A percentile compares a stretch with the other conserved stretches of the same genome.
Evolutionary conservation across 2,797 vertebrate genomes (phyloP).

Genomic region (Lycodopsis pacificus): DNA sequence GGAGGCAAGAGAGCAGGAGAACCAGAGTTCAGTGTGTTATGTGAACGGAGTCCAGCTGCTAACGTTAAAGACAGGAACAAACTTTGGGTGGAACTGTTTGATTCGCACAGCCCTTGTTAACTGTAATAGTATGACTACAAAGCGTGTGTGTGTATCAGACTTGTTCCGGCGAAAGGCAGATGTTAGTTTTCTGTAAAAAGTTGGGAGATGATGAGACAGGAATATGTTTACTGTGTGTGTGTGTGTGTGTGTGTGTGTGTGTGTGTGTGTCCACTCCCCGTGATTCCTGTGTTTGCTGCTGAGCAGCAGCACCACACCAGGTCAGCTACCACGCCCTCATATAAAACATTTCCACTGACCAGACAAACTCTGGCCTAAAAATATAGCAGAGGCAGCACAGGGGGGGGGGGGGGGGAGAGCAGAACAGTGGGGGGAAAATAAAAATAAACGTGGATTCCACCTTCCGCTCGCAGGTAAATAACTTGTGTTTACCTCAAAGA

Average conservation of each 20-base stretch:
- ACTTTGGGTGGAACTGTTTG: conserved; percentile 11
- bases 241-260: conserved; percentile 13
- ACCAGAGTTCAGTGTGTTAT: conserved; percentile 47
- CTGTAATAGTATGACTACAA: conserved; percentile 25
- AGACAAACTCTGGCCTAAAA: conserved; percentile 69
- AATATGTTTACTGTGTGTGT: conserved; percentile 4
- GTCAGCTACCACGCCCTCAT: conserved; percentile 45
- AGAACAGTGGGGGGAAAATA: conserved; percentile 19
- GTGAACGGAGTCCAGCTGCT: conserved; percentile 63
- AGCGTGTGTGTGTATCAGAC: neutral
- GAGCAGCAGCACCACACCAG: conserved; percentile 36
- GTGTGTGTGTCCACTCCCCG: conserved; percentile 17
- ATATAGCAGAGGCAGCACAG: conserved; percentile 38
- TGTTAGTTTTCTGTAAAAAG: conserved; percentile 39
- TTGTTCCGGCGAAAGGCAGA: conserved; percentile 9
- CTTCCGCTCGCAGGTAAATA: conserved; percentile 58
- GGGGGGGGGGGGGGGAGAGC: neutral
- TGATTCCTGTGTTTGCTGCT: conserved; percentile 52
- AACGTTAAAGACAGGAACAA: conserved; percentile 16
- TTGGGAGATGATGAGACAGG: conserved; percentile 19
- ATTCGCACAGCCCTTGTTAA: conserved; percentile 41
- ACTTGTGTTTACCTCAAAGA: conserved; percentile 54
- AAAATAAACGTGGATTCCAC: conserved; percentile 21
- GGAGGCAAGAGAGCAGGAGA: conserved; percentile 24
- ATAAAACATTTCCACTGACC: conserved; percentile 70